Base-by-base conservation (phyloP, 2,888 invertebrate genomes). In the Leptura quadrifasciata region DNA sequence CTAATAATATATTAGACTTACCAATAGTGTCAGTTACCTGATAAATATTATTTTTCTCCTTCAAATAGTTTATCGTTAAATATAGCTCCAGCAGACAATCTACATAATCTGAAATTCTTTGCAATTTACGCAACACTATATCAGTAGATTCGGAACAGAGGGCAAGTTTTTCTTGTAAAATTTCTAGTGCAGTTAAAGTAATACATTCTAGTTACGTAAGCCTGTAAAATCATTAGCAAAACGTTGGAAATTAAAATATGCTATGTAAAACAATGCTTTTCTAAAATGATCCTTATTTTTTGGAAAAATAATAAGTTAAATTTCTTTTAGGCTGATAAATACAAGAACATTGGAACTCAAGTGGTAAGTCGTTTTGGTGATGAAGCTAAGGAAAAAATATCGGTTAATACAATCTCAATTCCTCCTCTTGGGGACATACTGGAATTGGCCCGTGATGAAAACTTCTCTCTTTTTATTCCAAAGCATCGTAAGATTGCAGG, bases 381-480 rank as follows among this genome's bases (percentile, higher is more conserved):
- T 24, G 91, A 91, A 3, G 90, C 91, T 9, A 83, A 86, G 0
- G 90, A 90, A 72, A 91, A 88, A 79, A 92, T 94, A 65, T 89
- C 89, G 0, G 90, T 94, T 4, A 91, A 90, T 77, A 86, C 91
- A 79, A 89, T 89, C 35, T 84, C 88, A 1, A 82, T 92, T 58
- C 94, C 94, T 0, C 89, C 92, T 79, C 89, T 95, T 75, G 89
- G 88, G 3, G 84, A 91, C 10, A 92, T 94, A 0, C 87, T 91
- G 78, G 90, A 92, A 76, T 89, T 95, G 72, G 91, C 91, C 0
- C 89, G 91, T 0, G 92, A 93, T 73, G 91, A 92, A 0, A 92
- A 93, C 82, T 96, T 96, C 88, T 95, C 95, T 0, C 89, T 95
- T 17, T 96, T 96, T 85, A 90, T 94, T 74, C 93, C 94, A 0